phyloP scores from a whole-genome alignment of 2,113 vertebrate species.

The Caranx ignobilis region DNA sequence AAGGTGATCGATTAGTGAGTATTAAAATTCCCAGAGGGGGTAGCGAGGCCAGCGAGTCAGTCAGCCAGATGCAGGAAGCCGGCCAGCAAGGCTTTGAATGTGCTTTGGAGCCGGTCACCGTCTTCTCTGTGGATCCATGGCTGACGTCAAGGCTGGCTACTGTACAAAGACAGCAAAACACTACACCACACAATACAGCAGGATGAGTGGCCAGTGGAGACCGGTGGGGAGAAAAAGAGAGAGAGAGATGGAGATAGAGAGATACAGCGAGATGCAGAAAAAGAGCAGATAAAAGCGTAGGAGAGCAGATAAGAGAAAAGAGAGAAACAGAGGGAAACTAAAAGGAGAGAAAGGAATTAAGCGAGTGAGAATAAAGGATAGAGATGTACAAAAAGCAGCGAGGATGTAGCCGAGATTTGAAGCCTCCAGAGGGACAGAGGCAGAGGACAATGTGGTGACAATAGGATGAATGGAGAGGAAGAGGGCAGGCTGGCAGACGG shows the following conservation, averaged over 20 bases:
- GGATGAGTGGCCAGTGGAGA: slow-evolving; percentile 42
- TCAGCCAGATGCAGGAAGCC: slow-evolving; percentile 54
- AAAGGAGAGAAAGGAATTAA: slow-evolving; percentile 34
- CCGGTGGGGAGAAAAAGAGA: background rate
- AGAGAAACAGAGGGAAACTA: slow-evolving; percentile 19
- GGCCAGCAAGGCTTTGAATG: slow-evolving; percentile 51
- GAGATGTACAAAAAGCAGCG: slow-evolving; percentile 49
- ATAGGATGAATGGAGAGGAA: slow-evolving; percentile 68
- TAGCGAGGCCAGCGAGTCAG: slow-evolving; percentile 56
- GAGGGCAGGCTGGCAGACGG: slow-evolving; percentile 62
- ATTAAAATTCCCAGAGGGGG: slow-evolving; percentile 71
- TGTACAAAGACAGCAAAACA: slow-evolving; percentile 58
- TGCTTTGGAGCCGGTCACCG: slow-evolving; percentile 15
- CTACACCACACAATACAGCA: slow-evolving; percentile 34
- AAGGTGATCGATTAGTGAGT: slow-evolving; percentile 75
- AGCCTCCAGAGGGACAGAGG: slow-evolving; percentile 46
- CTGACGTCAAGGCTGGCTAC: slow-evolving; percentile 67
- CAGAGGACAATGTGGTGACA: slow-evolving; percentile 66
- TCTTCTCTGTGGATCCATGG: slow-evolving; percentile 36
- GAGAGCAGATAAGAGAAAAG: slow-evolving; percentile 23
- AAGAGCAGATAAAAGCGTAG: slow-evolving; percentile 27
- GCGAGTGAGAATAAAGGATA: slow-evolving; percentile 30
- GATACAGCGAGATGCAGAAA: slow-evolving; percentile 22
- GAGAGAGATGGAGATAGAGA: slow-evolving; percentile 30
- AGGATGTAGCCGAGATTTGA: slow-evolving; percentile 45